phyloP scores from a whole-genome alignment of 37 sponge, comb jelly and placozoan genomes.

The Beroe ovata region DNA sequence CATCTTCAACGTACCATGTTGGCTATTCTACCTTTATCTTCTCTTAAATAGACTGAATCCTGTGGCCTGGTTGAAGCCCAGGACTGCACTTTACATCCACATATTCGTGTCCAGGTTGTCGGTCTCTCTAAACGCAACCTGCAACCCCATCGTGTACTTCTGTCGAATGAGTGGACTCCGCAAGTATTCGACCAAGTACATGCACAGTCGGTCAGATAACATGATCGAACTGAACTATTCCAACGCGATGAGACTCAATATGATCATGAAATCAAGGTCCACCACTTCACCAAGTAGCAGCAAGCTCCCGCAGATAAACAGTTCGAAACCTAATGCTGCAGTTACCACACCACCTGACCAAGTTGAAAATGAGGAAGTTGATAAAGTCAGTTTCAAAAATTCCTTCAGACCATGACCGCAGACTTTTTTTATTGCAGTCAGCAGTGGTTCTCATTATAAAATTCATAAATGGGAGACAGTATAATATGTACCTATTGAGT shows the following conservation, averaged over 20 bases:
- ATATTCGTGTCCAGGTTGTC: conserved; percentile 14
- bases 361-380: too few species aligned
- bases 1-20: conserved; percentile 1
- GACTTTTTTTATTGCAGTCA: too few species aligned
- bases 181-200: neutral
- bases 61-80: neutral
- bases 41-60: neutral
- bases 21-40: conserved; percentile 5
- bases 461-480: too few species aligned
- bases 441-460: too few species aligned
- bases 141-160: conserved; percentile 29
- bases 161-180: neutral
- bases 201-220: neutral
- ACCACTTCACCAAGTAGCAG: neutral
- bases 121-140: conserved; percentile 9
- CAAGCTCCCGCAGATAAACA: neutral
- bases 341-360: too few species aligned
- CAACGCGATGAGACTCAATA: neutral
- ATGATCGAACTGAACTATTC: neutral
- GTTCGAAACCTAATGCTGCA: too few species aligned
- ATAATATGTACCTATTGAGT: too few species aligned
- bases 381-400: too few species aligned
- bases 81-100: conserved; percentile 11
- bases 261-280: neutral
- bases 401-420: too few species aligned